These are phyloP conservation scores for Trachymyrmex septentrionalis DNA, from an alignment of 1,140 invertebrate genomes.

Conservation along the genomic window DNA sequence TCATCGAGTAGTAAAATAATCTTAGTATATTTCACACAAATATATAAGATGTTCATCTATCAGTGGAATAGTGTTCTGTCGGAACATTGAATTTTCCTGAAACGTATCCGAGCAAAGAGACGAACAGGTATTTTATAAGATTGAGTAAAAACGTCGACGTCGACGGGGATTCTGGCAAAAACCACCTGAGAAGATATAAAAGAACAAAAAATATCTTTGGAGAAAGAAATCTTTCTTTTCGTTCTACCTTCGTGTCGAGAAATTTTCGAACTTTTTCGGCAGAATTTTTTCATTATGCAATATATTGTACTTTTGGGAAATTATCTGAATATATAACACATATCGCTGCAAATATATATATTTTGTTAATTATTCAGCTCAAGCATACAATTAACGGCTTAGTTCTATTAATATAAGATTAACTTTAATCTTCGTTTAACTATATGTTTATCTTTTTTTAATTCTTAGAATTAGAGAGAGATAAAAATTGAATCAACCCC, in stretches of 20 bases:
- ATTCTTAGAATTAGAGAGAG: too few relatives aligned
- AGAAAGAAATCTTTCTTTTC: constrained; percentile 20
- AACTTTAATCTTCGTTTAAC: too few relatives aligned
- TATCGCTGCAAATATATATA: not conserved
- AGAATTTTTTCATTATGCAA: not conserved
- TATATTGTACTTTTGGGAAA: not conserved
- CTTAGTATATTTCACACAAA: constrained; percentile 6
- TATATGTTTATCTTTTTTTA: too few relatives aligned
- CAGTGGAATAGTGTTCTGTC: constrained; percentile 14
- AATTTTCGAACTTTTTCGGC: not conserved
- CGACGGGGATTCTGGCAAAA: constrained; percentile 25
- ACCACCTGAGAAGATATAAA: constrained; percentile 20
- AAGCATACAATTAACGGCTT: not conserved
- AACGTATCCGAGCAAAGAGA: constrained; percentile 16
- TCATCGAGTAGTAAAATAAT: not conserved
- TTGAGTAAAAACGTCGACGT: constrained; percentile 6
- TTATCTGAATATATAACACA: not conserved
- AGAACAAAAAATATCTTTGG: constrained; percentile 8
- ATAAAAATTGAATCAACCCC: too few relatives aligned
- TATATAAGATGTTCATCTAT: constrained; percentile 13
- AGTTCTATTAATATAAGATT: too few relatives aligned
- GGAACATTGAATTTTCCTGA: constrained; percentile 10
- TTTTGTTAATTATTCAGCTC: not conserved
- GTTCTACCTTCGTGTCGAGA: constrained; percentile 3
- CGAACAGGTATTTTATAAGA: constrained; percentile 21